These are phyloP conservation scores for Phyllotis vaccarum DNA, from an alignment of 2,797 vertebrate genomes.

Conservation along the genomic window DNA sequence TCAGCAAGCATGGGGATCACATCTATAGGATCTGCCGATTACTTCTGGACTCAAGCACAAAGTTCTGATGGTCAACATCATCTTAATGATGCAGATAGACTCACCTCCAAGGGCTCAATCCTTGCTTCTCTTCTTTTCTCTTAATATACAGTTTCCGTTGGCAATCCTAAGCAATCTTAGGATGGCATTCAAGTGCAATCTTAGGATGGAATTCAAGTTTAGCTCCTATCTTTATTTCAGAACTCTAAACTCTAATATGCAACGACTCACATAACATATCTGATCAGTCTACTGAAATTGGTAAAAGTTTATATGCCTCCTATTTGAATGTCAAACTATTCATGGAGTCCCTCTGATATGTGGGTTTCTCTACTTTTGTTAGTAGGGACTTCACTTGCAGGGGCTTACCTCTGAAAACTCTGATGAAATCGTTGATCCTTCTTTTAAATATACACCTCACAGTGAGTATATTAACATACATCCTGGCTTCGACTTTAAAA, in stretches of 20 bases:
- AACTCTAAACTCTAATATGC: background rate
- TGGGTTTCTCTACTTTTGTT: background rate
- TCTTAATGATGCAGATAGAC: background rate
- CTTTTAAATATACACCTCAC: background rate
- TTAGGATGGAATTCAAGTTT: background rate
- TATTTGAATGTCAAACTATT: background rate
- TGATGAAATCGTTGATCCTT: background rate
- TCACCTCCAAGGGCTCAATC: background rate
- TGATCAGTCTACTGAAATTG: background rate
- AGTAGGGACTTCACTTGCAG: background rate
- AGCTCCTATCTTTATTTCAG: background rate
- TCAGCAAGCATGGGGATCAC: background rate
- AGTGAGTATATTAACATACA: background rate
- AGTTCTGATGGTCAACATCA: background rate
- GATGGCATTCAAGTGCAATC: background rate
- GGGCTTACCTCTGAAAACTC: background rate
- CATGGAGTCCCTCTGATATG: background rate
- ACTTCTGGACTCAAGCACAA: background rate
- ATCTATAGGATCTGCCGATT: background rate
- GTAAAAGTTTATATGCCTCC: background rate
- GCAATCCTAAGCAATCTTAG: background rate
- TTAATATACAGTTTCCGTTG: background rate
- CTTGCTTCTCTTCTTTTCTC: background rate
- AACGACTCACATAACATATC: background rate
- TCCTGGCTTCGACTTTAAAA: slow-evolving; percentile 14